Base-by-base conservation (phyloP, 2,113 vertebrate genomes). In the Oncorhynchus kisutch region DNA sequence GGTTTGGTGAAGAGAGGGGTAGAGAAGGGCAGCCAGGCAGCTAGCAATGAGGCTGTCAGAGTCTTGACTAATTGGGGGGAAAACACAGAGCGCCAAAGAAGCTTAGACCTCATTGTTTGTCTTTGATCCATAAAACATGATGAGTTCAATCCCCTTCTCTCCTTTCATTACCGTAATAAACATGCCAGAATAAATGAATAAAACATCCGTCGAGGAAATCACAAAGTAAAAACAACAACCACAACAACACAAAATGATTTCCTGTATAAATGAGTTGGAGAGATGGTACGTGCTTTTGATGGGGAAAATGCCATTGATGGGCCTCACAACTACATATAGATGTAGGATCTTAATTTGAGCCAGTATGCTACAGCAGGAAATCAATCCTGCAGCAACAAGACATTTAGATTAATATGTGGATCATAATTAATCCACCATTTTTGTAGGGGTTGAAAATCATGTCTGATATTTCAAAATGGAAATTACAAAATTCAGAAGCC, bases 61-160 rank as follows among this genome's bases (percentile, higher is more conserved):
- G 39, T 39, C 71, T 49, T 14, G n/a, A 74, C 73, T 86, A 85
- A 85, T 84, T 86, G 82, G 81, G 31, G 39, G 71, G 74, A 78
- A 76, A 77, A 75, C 76, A 45, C 39, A 78, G 8, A 48, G 27
- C 39, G 67, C 66, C 34, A 5, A 76, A 74, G 64, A 81, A 78
- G 70, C 76, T 29, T 59, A 80, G 74, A 77, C 72, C 78, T 85
- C 75, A 81, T 81, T 82, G 79, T 80, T 45, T 45, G 82, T 71
- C 84, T 87, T 85, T 87, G 86, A 87, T 89, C 85, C 80, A 89
- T 89, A 85, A 88, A 89, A 86, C 9, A 45, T 45, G 86, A 88
- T 39, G 75, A 79, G 74, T 67, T 75, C 75, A 70, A 68, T 72
- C 76, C 78, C 68, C 51, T 22, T 70, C 73, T 72, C 71, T 75